A percentile compares a stretch with the other conserved stretches of the same genome.
These are phyloP conservation scores for Mohoua ochrocephala DNA, from an alignment of 2,113 vertebrate species.

Conservation along the genomic window DNA sequence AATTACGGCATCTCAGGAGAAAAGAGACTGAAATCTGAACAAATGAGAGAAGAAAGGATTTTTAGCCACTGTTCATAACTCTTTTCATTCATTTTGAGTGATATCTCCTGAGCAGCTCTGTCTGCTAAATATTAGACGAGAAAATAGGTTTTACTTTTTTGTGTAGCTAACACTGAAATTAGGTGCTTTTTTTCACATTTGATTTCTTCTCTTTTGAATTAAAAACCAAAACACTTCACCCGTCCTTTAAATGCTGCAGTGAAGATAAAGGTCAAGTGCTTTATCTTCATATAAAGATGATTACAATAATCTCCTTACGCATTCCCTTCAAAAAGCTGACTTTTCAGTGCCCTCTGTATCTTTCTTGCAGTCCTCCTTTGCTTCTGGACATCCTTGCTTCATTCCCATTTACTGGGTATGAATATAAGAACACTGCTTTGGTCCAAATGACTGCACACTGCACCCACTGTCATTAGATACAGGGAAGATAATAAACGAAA, in stretches of 20 bases:
- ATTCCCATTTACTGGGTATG: not conserved
- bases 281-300: conserved; percentile 44
- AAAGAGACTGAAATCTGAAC: conserved; percentile 4
- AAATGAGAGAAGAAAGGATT: conserved; percentile 28
- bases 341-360: conserved; percentile 11
- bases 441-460: not conserved
- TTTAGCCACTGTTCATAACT: not conserved
- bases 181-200: not conserved
- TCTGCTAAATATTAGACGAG: not conserved
- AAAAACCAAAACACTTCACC: conserved; percentile 22
- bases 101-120: not conserved
- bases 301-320: conserved; percentile 39
- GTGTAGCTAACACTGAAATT: not conserved
- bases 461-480: not conserved
- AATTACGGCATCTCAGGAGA: conserved; percentile 18
- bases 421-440: not conserved
- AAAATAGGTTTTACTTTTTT: not conserved
- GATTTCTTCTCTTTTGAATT: conserved; percentile 22
- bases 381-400: conserved; percentile 19
- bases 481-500: not conserved
- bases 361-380: not conserved
- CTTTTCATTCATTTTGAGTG: not conserved
- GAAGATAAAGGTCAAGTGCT: conserved; percentile 50
- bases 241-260: not conserved
- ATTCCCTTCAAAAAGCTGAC: conserved; percentile 26